Percentiles rank a stretch among this genome's conserved stretches.
These are phyloP conservation scores for Trichopoda pennipes DNA, from an alignment of 2,888 invertebrate species.

Conservation along the genomic window DNA sequence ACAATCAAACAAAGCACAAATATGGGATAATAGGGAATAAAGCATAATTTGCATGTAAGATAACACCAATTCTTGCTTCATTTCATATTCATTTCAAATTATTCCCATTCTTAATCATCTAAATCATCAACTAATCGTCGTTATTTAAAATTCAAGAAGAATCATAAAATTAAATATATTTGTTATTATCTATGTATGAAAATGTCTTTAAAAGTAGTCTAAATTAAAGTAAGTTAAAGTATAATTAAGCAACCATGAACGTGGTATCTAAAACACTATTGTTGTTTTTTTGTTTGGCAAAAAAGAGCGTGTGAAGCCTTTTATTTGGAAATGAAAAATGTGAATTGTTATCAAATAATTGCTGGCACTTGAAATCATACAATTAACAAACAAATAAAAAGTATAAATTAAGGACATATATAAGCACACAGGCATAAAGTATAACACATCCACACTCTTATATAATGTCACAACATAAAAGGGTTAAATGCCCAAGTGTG, in stretches of 20 bases:
- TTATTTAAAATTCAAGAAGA: neutral
- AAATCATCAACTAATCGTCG: neutral
- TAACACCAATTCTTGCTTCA: too few species aligned
- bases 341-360: slow-evolving; percentile 81
- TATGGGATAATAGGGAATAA: too few species aligned
- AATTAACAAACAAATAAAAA: slow-evolving; percentile 75
- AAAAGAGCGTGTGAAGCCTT: slow-evolving; percentile 29
- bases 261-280: slow-evolving; percentile 20
- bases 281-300: neutral
- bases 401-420: slow-evolving; percentile 34
- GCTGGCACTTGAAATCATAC: slow-evolving; percentile 78
- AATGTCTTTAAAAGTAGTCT: slow-evolving; percentile 4
- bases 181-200: neutral
- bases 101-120: neutral
- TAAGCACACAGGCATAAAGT: neutral
- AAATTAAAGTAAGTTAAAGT: neutral
- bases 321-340: slow-evolving; percentile 57
- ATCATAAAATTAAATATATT: neutral
- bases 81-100: too few species aligned
- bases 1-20: too few species aligned
- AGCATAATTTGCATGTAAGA: too few species aligned
- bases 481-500: slow-evolving; percentile 69
- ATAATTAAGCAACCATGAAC: slow-evolving; percentile 35
- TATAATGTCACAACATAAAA: slow-evolving; percentile 59
- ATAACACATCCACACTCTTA: neutral